Base-by-base conservation (phyloP, 2,113 vertebrate species). In the Morone chrysops region DNA sequence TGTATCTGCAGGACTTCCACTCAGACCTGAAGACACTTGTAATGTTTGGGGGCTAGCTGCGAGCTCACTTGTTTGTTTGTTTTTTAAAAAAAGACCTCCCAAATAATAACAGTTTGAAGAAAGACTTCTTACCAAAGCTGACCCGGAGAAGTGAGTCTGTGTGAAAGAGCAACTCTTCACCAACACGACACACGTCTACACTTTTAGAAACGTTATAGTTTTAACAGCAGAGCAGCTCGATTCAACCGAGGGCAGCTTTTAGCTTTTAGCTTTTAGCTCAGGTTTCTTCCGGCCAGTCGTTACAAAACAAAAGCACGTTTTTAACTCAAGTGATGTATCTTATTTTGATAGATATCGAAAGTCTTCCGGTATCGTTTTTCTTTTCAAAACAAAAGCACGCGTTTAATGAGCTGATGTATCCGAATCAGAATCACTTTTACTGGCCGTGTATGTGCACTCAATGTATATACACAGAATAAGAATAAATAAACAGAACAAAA, bases 91-190 rank as follows among this genome's bases (percentile, higher is more conserved):
- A 65, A 73, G 25, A 25, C 25, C 31, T 31, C 20, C 8, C 9
- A 59, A 60, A 57, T 18, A 31, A 72, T n/a, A 78, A 73, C 12
- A 40, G 45, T 31, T 70, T 1, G 20, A 43, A 80, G 7, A 53
- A 48, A 84, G 20, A 61, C 6, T 10, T 70, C 78, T 87, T 86
- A 90, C 91, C 92, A 13, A 2, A 65, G 38, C 48, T 47, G n/a
- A 65, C 47, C 16, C 2, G 40, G 22, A 40, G 8, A 41, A 22
- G 31, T 45, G 40, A 18, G 38, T 6, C 53, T 9, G 9, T 60
- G 17, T 22, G 16, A 75, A 67, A 62, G 4, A 67, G 0, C 0
- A 67, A 9, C 11, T 74, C 16, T 67, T 70, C 43, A 45, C 2
- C 16, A 17, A 1, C 4, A 40, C 62, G 4, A 66, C 2, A 47